Conservation (phyloP, 2,113 vertebrate genomes). For the Leptosomus discolor region DNA sequence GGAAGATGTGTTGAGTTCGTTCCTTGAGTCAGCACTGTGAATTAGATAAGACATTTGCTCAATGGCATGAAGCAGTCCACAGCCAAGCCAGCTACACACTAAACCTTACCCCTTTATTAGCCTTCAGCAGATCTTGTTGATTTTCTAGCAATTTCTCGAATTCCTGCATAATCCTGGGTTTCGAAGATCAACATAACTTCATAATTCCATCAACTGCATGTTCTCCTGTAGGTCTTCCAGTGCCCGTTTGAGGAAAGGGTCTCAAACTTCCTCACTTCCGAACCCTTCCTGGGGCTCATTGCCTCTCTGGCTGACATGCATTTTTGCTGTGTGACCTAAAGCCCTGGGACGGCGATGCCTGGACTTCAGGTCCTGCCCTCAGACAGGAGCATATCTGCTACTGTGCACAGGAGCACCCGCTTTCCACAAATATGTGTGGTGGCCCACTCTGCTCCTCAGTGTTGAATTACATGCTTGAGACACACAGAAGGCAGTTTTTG, state of each 20-base stretch:
- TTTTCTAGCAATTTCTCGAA: background rate
- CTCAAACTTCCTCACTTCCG: background rate
- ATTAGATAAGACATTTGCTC: background rate
- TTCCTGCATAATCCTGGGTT: background rate
- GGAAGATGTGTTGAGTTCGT: background rate
- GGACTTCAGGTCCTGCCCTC: background rate
- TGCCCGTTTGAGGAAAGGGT: background rate
- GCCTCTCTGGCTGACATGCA: background rate
- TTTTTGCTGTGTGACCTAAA: background rate
- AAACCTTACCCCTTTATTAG: background rate
- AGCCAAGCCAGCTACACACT: background rate
- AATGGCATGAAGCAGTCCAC: background rate
- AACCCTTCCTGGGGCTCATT: fast-evolving
- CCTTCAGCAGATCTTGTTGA: background rate
- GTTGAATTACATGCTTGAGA: background rate
- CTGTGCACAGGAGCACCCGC: fast-evolving
- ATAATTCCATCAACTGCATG: background rate
- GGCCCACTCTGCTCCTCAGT: background rate
- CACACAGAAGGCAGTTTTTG: background rate
- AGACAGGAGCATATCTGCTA: background rate
- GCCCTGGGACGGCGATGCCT: background rate
- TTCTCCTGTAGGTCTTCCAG: background rate
- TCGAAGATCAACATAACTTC: background rate
- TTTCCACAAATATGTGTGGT: background rate
- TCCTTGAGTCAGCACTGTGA: background rate